These are phyloP conservation scores for Bombyx huttoni DNA, from an alignment of 2,888 invertebrate species.

Conservation along the genomic window DNA sequence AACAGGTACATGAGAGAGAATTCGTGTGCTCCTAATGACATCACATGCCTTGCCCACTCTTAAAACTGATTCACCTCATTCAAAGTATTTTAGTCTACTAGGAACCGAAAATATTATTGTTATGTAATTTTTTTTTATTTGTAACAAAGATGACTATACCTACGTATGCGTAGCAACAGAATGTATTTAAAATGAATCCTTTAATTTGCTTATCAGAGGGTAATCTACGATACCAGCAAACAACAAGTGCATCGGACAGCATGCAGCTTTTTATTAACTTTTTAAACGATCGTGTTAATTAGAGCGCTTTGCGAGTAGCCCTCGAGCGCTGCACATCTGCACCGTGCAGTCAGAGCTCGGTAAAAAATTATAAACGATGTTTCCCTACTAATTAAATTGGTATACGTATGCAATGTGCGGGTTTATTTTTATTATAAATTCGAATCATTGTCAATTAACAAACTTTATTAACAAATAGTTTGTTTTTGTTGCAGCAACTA, in stretches of 20 bases:
- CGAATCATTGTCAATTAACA: not conserved
- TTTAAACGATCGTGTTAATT: constrained; percentile 68
- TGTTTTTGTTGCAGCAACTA: constrained; percentile 80
- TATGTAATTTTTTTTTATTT: constrained; percentile 13
- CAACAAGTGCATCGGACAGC: constrained; percentile 53
- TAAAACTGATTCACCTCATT: constrained; percentile 53
- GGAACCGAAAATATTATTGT: constrained; percentile 23
- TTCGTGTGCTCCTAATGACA: constrained; percentile 43
- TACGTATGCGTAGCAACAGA: no score
- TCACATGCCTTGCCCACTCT: constrained; percentile 34
- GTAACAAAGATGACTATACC: no score
- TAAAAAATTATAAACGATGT: constrained; percentile 48
- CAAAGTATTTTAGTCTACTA: constrained; percentile 32
- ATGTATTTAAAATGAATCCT: not conserved
- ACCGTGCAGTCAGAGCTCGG: constrained; percentile 16
- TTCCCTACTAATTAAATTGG: constrained; percentile 48
- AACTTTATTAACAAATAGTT: not conserved
- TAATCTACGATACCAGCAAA: constrained; percentile 15
- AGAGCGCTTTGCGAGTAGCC: constrained; percentile 46
- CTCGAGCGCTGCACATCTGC: constrained; percentile 33
- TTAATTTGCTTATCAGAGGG: constrained; percentile 10
- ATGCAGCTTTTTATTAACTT: constrained; percentile 57
- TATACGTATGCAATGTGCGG: constrained; percentile 17
- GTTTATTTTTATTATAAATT: not conserved
- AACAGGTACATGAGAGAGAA: constrained; percentile 52